Evolutionary conservation across 2,113 vertebrate species (phyloP), one percentile per base, ranked within the genome.

Genomic region (Seriola aureovittata): DNA sequence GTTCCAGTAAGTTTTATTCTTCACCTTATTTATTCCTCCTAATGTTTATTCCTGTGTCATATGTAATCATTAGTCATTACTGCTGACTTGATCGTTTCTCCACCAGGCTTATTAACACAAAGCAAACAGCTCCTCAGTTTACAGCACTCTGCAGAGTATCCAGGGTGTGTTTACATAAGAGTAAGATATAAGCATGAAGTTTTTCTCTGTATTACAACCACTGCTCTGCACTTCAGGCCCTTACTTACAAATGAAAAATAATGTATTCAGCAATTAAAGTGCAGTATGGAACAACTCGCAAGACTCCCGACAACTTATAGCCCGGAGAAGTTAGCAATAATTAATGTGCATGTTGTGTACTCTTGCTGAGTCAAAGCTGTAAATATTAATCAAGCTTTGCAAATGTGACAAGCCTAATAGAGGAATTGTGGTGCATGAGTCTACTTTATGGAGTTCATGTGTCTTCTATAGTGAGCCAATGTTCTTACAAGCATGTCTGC

Each of bases 1-100:
- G 97, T 99, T 94, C 98, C 98, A 50, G 98, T 99, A 97, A 98
- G 98, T 98, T 89, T 55, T 76, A 66, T 21, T 23, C 71, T 84
- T 81, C 73, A 58, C 70, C 69, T 75, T 57, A 52, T 75, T 84
- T 69, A 54, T 42, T 48, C 44, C 44, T n/a, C 59, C 23, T 59
- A 75, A 75, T 85, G 78, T 71, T 87, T 16, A 55, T 71, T 78
- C 62, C n/a, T 64, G 34, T 58, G 54, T 57, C 6, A 5, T 66
- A 4, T 38, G 21, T 23, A 69, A 68, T 52, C 66, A 60, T 71
- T 44, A 60, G 62, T 52, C 71, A 72, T 54, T 34, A 42, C 57
- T 67, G 74, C 65, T 65, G 77, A 70, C 71, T 65, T 40, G 68
- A 82, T 75, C 12, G 68, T 82, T 89, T 80, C 63, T 70, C 70